Conservation (phyloP, 2,797 vertebrate genomes). For the Phrynocephalus vlangalii region DNA sequence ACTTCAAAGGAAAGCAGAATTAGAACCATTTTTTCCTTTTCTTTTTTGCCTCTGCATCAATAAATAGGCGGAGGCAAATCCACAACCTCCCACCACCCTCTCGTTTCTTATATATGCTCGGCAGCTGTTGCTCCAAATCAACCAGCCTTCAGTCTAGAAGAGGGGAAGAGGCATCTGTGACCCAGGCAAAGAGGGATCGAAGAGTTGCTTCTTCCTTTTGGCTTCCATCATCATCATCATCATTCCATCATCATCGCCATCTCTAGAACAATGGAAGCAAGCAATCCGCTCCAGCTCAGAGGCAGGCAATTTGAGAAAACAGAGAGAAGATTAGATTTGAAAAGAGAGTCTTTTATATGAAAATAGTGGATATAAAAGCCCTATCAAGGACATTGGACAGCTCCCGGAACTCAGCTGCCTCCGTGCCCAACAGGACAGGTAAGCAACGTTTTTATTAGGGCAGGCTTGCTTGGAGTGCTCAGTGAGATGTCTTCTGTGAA, state of each 20-base stretch:
- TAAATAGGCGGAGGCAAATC: not conserved
- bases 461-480: no score
- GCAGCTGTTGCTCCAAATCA: not conserved
- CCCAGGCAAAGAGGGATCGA: not conserved
- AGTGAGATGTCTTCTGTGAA: no score
- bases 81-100: not conserved
- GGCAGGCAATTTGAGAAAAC: not conserved
- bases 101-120: rapidly evolving
- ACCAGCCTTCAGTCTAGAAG: not conserved
- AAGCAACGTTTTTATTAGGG: not conserved
- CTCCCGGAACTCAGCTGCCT: constrained; percentile 60
- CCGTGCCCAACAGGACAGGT: constrained; percentile 36
- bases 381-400: constrained; percentile 75
- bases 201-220: not conserved
- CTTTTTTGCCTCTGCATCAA: not conserved
- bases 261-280: not conserved
- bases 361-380: not conserved
- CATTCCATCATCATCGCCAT: not conserved
- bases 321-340: not conserved
- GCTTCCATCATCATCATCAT: not conserved
- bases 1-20: not conserved
- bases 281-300: not conserved
- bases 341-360: not conserved
- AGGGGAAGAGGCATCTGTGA: rapidly evolving
- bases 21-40: not conserved